Evolutionary conservation across 2,888 invertebrate species (phyloP).

Genomic region (Poecilobothrus nobilitatus): DNA sequence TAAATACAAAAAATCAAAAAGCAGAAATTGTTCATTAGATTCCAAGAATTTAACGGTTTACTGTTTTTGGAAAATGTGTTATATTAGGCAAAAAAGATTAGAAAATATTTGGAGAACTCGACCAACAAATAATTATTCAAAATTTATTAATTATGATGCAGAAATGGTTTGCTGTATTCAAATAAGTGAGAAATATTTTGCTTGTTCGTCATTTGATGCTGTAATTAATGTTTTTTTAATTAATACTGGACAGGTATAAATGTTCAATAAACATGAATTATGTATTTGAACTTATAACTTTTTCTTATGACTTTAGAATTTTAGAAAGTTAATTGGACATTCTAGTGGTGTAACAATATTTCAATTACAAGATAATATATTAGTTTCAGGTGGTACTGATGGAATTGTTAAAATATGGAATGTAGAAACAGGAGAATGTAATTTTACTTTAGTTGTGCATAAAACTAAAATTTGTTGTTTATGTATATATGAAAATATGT

Average conservation of each 20-base stretch:
- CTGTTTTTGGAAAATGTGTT: background rate
- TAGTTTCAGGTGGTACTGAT: background rate
- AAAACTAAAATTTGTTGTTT: background rate
- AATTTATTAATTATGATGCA: background rate
- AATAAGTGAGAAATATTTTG: background rate
- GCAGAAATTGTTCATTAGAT: too few relatives aligned
- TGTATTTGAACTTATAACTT: too few relatives aligned
- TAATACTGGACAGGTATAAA: background rate
- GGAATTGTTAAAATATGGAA: background rate
- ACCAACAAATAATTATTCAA: background rate
- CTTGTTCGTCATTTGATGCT: background rate
- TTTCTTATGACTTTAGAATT: background rate
- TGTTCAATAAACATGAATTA: background rate
- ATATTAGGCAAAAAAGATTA: background rate
- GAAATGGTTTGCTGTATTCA: background rate
- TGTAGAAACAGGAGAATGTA: background rate
- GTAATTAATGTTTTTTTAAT: background rate
- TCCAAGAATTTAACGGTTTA: background rate
- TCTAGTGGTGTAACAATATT: background rate
- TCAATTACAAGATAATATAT: background rate
- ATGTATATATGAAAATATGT: background rate
- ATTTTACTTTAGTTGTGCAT: background rate
- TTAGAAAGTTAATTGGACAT: background rate
- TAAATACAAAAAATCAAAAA: background rate
- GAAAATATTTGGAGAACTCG: background rate